Evolutionary conservation across 2,797 vertebrate species (phyloP).

Genomic region (Amniataba percoides): DNA sequence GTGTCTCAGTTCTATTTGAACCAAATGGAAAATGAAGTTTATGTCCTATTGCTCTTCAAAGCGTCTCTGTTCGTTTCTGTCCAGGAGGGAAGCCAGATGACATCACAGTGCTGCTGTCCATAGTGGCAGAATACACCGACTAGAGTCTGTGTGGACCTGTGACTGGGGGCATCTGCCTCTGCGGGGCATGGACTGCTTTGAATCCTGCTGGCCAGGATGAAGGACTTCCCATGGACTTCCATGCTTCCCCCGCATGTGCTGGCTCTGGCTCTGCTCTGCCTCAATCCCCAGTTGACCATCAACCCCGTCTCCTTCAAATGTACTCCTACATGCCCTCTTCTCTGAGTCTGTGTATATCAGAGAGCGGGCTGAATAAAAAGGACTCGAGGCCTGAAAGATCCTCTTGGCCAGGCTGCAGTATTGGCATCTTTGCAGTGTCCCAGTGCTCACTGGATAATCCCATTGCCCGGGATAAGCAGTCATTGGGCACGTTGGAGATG

Average conservation of each 20-base stretch:
- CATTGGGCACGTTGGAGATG: constrained; percentile 34
- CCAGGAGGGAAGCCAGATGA: constrained; percentile 94
- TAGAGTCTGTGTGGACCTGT: constrained; percentile 75
- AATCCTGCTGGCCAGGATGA: constrained; percentile 85
- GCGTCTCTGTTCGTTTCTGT: constrained; percentile 19
- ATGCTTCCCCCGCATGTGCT: constrained; percentile 29
- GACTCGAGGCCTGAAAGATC: constrained; percentile 27
- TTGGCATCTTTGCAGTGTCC: constrained; percentile 53
- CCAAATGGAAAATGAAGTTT: background rate
- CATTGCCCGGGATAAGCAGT: constrained; percentile 50
- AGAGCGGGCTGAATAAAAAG: constrained; percentile 28
- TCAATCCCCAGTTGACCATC: constrained; percentile 33
- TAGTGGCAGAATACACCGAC: constrained; percentile 98
- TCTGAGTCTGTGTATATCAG: constrained; percentile 26
- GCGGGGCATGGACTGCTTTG: constrained; percentile 64
- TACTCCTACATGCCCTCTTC: constrained; percentile 20
- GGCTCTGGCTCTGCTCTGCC: constrained; percentile 41
- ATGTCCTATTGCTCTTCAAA: background rate
- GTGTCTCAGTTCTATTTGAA: constrained; percentile 31
- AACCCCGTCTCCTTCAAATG: background rate
- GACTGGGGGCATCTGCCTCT: constrained; percentile 52
- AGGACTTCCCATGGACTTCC: no score
- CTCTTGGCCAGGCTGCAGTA: constrained; percentile 36
- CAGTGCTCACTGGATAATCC: constrained; percentile 62
- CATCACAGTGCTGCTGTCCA: constrained; percentile 98